Evolutionary conservation across 2,888 invertebrate genomes (phyloP), one percentile per base, ranked within the genome.

Genomic region (Pandemis corylana): DNA sequence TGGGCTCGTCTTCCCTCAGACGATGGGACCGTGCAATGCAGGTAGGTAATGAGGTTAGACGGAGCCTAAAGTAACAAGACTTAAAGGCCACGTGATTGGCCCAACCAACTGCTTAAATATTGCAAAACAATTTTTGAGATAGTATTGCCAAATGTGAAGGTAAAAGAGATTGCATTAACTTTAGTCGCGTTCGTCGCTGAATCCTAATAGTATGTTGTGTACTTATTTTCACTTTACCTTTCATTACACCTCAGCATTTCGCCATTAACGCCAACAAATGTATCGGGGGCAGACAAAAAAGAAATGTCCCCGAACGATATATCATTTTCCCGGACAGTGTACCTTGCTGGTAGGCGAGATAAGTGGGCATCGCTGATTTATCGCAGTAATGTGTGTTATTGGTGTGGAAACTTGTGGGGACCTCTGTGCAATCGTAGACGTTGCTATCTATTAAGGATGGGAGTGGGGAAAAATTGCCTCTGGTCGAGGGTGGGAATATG

Each of bases 361-460:
- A 71, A 71, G 71, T 71, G 71, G 64, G 64, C 56, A 46, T 65
- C 59, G 44, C 51, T 71, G 65, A 65, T 71, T 59, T 72, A 72
- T 72, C 15, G 49, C 49, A 20, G 7, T 28, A 71, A 44, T 71
- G 53, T 46, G 44, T 49, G 61, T 44, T 69, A 69, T 65, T 71
- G 71, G 56, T 64, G 10, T n/a, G 28, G 51, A 36, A 51, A 67
- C 67, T 66, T 67, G 42, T 10, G 44, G 1, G 41, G 36, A 3
- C n/a, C n/a, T 41, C 7, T 41, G 13, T 49, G 9, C 49, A 44
- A 13, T 7, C 20, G 64, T 12, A 65, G 49, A 65, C 28, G 36
- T 20, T 7, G n/a, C n/a, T 28, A 20, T 4, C 9, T 5, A 20
- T 9, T 20, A 20, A 56, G 20, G 36, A 59, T 28, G 20, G 28